Evolutionary conservation across 2,113 vertebrate genomes (phyloP), one percentile per base, ranked within the genome.

Genomic region (Cisticola juncidis): DNA sequence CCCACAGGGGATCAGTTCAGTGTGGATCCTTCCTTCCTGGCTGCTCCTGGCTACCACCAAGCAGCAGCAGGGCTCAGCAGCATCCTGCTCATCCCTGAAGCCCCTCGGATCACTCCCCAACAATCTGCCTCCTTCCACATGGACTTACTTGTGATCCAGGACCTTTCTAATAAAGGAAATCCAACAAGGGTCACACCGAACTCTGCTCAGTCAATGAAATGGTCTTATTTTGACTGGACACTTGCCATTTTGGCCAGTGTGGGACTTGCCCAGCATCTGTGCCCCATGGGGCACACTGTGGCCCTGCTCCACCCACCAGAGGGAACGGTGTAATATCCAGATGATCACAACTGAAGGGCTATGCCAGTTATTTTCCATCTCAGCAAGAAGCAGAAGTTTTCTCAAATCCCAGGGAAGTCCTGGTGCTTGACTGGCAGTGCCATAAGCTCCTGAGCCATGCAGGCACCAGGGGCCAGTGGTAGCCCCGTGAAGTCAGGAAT

Each of bases 171-270:
- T 44, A 16, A 76, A 81, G 35, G 14, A 44, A 73, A 56, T 12
- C 4, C 23, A 68, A 22, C 29, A 72, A 40, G 5, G 18, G 31
- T 60, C 29, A 51, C 26, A 29, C 9, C 29, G n/a, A 69, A 17
- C 33, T 15, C 56, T 29, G 18, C 13, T 35, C 51, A 68, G 25
- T 54, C 68, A 47, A 15, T n/a, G 11, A 45, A 86, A 58, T 35
- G 22, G 7, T 72, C 53, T 83, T 7, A 1, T 80, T 64, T 72
- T 64, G 61, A 44, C 51, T 44, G 28, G 36, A 16, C 36, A 12
- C 28, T 61, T 54, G 40, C 10, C 38, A 53, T 21, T 6, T 33
- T 2, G 3, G 57, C 6, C 0, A 0, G 11, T n/a, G n/a, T n/a
- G n/a, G n/a, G n/a, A n/a, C 36, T 71, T 23, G n/a, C 17, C 31